Evolutionary conservation across 1,140 invertebrate genomes (phyloP), one percentile per base, ranked within the genome.

Genomic region (Lucilia cuprina): DNA sequence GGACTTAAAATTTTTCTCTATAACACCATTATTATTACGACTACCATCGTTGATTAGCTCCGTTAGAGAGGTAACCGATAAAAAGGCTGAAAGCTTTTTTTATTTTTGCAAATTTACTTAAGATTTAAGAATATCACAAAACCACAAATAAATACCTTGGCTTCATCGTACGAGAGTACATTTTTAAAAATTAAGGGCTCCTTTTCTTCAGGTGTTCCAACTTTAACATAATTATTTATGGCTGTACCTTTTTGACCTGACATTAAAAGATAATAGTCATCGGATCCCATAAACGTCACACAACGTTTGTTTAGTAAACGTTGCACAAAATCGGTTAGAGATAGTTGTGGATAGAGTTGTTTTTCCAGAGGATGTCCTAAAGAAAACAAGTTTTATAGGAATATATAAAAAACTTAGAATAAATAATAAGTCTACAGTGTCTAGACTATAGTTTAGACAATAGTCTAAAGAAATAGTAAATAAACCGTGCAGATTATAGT

Each of bases 31-130:
- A 86, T 95, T 95, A 17, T 92, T 89, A 21, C 94, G 91, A 17
- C 92, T 90, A 5, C 94, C 94, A 86, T 94, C 92, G 84, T 95
- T 95, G 77, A 95, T 92, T 85, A 94, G 94, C 86, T 93, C 93
- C 4, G 93, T 93, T 83, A 92, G 91, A 0, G 94, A 94, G 10
- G 94, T 94, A 9, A 94, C 90, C 19, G 92, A 92, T 19, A 95
- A 91, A 87, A 94, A 91, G 0, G 94, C 92, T 0, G 94, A 94
- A 4, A 95, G 85, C 87, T 89, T 19, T 8, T 12, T 10, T n/a
- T n/a, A n/a, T n/a, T n/a, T 0, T 9, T 41, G 35, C 35, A 41
- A 41, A 8, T 5, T 82, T 13, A 4, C n/a, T 0, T n/a, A 78
- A 30, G n/a, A 35, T 41, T 41, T 41, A 65, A 41, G 35, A 41